A percentile compares a stretch with the other conserved stretches of the same genome.
Evolutionary conservation across 2,797 vertebrate genomes (phyloP).

Genomic region (Morus bassanus): DNA sequence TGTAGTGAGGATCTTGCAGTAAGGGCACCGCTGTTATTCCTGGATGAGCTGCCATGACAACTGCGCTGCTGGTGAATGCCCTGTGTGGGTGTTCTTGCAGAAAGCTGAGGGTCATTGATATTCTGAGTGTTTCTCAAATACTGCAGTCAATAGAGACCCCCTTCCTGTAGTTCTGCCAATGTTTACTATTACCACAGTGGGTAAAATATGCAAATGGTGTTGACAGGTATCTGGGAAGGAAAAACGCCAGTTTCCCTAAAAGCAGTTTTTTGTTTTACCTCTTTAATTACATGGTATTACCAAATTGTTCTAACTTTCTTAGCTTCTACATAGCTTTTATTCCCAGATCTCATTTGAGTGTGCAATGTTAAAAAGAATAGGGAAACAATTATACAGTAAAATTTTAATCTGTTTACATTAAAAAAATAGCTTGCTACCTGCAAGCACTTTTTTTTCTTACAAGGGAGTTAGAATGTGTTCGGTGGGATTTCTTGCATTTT

Average conservation of each 20-base stretch:
- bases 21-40: constrained; percentile 38
- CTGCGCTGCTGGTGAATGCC: constrained; percentile 22
- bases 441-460: neutral
- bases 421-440: neutral
- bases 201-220: constrained; percentile 4
- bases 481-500: neutral
- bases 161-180: neutral
- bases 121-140: constrained; percentile 49
- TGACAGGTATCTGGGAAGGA: neutral
- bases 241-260: neutral
- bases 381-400: neutral
- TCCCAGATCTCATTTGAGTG: neutral
- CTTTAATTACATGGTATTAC: neutral
- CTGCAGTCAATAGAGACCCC: constrained; percentile 1
- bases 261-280: neutral
- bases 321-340: neutral
- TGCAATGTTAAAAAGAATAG: neutral
- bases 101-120: constrained; percentile 52
- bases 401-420: accelerated
- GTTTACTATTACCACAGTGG: constrained; percentile 7
- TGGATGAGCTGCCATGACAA: constrained; percentile 70
- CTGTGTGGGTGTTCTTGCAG: constrained; percentile 7
- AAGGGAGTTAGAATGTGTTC: neutral
- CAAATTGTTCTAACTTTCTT: neutral
- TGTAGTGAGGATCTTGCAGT: neutral